phyloP scores from a whole-genome alignment of 2,113 vertebrate genomes.

The Epinephelus lanceolatus region DNA sequence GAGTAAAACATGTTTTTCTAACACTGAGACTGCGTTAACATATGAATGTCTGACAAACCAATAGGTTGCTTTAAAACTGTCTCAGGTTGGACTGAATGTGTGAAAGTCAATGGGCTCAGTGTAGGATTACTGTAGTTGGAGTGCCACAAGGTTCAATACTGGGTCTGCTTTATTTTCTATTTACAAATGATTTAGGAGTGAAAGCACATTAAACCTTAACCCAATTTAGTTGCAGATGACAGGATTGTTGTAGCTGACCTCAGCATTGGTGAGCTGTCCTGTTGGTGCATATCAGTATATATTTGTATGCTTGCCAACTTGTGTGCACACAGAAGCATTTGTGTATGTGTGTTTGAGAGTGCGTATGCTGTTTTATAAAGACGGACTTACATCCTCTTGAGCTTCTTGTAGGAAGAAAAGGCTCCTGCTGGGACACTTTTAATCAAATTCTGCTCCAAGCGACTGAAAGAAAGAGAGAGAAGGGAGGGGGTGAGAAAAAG shows the following conservation, averaged over 20 bases:
- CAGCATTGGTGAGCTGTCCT: not conserved
- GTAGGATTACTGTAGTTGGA: not conserved
- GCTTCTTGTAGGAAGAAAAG: constrained; percentile 96
- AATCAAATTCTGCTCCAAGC: constrained; percentile 98
- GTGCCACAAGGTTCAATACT: constrained; percentile 5
- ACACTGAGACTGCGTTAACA: not conserved
- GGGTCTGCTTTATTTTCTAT: constrained; percentile 2
- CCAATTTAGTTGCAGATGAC: not conserved
- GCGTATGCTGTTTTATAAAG: constrained; percentile 6
- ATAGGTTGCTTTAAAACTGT: not conserved
- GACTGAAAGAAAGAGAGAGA: constrained; percentile 80
- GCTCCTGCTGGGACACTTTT: constrained; percentile 93
- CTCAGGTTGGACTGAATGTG: not conserved
- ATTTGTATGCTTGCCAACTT: not conserved
- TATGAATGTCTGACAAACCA: not conserved
- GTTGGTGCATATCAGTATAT: not conserved
- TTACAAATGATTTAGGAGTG: not conserved
- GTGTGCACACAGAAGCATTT: not conserved
- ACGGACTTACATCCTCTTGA: constrained; percentile 96
- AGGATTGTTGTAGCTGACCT: not conserved
- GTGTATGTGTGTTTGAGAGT: constrained; percentile 7
- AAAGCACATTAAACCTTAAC: not conserved
- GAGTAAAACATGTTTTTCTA: not conserved
- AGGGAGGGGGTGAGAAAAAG: not conserved
- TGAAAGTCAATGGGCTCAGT: not conserved